Evolutionary conservation across 1,140 invertebrate genomes (phyloP).

Genomic region (Sycobia sp.): DNA sequence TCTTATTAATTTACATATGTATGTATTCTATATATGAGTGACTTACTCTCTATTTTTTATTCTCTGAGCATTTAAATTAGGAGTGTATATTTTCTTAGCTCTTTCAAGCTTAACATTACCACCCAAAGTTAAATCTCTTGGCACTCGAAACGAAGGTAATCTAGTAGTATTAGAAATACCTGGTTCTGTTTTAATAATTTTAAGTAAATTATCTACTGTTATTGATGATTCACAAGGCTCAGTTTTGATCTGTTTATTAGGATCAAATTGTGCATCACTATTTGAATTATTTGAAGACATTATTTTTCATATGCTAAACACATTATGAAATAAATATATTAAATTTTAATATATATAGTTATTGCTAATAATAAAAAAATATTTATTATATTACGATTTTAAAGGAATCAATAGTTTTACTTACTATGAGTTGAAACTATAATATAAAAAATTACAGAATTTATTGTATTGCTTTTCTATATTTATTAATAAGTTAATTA

Average conservation of each 20-base stretch:
- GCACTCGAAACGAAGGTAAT: slow-evolving; percentile 52
- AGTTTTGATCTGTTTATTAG: slow-evolving; percentile 25
- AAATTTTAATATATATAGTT: no score
- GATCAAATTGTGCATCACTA: slow-evolving; percentile 11
- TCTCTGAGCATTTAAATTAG: slow-evolving; percentile 56
- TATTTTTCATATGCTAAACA: slow-evolving; percentile 13
- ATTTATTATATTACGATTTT: no score
- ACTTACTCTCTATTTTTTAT: slow-evolving; percentile 54
- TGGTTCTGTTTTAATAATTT: slow-evolving; percentile 46
- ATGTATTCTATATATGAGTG: no score
- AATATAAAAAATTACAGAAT: no score
- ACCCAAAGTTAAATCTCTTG: slow-evolving; percentile 54
- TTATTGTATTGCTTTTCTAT: no score
- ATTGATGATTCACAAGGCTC: slow-evolving; percentile 5
- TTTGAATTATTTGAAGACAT: slow-evolving; percentile 28
- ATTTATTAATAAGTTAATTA: no score
- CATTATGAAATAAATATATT: no score
- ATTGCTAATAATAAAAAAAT: no score
- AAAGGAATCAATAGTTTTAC: no score
- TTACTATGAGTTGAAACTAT: no score
- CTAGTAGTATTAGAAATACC: slow-evolving; percentile 44
- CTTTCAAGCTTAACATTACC: slow-evolving; percentile 54
- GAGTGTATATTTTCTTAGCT: slow-evolving; percentile 50
- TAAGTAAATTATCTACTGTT: slow-evolving; percentile 20
- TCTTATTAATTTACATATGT: no score